These are phyloP conservation scores for Rhynchotus rufescens DNA, from an alignment of 2,797 vertebrate species.

Conservation along the genomic window DNA sequence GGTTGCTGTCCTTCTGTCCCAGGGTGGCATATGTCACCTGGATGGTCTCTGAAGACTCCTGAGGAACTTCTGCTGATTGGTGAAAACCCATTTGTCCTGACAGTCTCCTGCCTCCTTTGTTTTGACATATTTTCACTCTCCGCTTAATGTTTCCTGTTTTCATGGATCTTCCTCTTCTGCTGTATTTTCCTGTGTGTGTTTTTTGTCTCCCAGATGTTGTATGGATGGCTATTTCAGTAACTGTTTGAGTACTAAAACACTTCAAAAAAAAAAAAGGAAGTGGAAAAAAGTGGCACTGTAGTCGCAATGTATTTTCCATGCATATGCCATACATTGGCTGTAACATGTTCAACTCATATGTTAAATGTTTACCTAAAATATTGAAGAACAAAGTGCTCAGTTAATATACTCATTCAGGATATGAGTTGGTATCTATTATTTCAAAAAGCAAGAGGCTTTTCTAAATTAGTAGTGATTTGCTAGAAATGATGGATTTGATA, in stretches of 20 bases:
- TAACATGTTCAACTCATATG: not conserved
- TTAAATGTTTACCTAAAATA: constrained; percentile 29
- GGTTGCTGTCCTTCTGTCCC: constrained; percentile 47
- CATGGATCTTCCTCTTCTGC: constrained; percentile 76
- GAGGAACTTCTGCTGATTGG: constrained; percentile 56
- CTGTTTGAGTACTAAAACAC: constrained; percentile 66
- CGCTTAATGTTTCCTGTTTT: constrained; percentile 83
- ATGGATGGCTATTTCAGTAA: constrained; percentile 77
- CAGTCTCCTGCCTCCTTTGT: constrained; percentile 75
- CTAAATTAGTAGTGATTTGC: constrained; percentile 3
- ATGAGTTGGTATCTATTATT: constrained; percentile 3
- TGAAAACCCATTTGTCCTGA: constrained; percentile 56
- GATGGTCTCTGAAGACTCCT: constrained; percentile 73
- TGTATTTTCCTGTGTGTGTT: constrained; percentile 82
- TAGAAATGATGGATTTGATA: not conserved
- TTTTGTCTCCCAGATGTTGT: constrained; percentile 80
- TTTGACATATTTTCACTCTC: constrained; percentile 80
- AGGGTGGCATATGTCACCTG: constrained; percentile 30
- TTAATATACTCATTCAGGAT: not conserved
- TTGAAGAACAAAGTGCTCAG: not conserved
- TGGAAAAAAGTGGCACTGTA: constrained; percentile 74
- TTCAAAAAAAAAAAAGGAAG: constrained; percentile 29
- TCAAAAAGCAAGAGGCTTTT: constrained; percentile 8
- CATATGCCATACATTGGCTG: not conserved
- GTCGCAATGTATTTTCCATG: constrained; percentile 55